Evolutionary conservation across 2,888 invertebrate species (phyloP).

Genomic region (Aporophyla lueneburgensis): DNA sequence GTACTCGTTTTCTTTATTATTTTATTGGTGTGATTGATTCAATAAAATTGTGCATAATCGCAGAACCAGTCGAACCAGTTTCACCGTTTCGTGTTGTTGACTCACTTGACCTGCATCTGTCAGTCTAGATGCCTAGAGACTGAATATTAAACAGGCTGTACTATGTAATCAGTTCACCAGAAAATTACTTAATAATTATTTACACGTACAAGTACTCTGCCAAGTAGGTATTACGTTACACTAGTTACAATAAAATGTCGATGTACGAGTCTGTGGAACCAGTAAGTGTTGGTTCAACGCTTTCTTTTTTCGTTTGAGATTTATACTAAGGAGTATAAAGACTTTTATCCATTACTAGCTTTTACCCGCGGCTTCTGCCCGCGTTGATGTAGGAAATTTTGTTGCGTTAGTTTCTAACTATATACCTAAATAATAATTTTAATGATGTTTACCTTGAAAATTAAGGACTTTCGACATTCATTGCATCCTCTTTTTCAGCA

Average conservation of each 20-base stretch:
- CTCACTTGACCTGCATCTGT: constrained; percentile 44
- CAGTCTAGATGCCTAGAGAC: constrained; percentile 20
- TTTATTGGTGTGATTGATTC: not conserved
- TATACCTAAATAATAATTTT: too few relatives aligned
- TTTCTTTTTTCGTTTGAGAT: constrained; percentile 2
- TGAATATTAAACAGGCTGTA: constrained; percentile 39
- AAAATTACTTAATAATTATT: constrained; percentile 34
- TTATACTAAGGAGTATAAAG: not conserved
- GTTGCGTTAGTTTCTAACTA: too few relatives aligned
- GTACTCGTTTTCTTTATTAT: too few relatives aligned
- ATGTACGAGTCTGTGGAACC: not conserved
- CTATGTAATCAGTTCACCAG: constrained; percentile 29
- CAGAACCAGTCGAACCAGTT: constrained; percentile 43
- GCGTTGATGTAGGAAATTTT: too few relatives aligned
- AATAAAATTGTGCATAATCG: constrained; percentile 8
- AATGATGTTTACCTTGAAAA: too few relatives aligned
- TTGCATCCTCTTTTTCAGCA: too few relatives aligned
- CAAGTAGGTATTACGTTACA: not conserved
- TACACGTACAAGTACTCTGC: not conserved
- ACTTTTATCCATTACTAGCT: too few relatives aligned
- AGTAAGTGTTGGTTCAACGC: not conserved
- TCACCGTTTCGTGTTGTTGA: not conserved
- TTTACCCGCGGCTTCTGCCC: too few relatives aligned
- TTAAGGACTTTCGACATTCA: too few relatives aligned
- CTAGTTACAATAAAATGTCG: constrained; percentile 5